phyloP scores from a whole-genome alignment of 1,140 invertebrate genomes.

The Cydia fagiglandana region DNA sequence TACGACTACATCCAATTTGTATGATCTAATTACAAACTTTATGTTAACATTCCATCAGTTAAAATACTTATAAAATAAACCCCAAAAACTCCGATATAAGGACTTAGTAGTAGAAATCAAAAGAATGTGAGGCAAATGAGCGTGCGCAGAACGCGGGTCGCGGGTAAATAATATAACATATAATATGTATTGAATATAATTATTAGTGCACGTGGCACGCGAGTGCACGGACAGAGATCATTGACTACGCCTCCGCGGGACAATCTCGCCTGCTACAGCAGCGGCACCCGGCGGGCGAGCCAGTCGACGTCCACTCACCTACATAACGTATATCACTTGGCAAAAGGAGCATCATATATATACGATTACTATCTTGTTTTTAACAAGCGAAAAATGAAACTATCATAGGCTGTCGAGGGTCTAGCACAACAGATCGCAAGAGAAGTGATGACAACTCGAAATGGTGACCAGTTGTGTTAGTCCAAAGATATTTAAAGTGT shows the following conservation, averaged over 20 bases:
- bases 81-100: conserved; percentile 54
- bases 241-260: conserved; percentile 42
- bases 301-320: neutral
- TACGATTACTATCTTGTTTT: neutral
- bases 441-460: neutral
- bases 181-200: conserved; percentile 4
- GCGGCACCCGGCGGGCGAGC: neutral
- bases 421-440: neutral
- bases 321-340: neutral
- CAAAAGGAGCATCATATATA: neutral
- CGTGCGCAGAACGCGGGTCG: conserved; percentile 13
- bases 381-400: neutral
- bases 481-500: neutral
- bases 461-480: neutral
- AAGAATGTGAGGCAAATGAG: conserved; percentile 27
- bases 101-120: conserved; percentile 42
- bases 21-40: conserved; percentile 44
- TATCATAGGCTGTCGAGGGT: neutral
- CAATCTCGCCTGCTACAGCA: conserved; percentile 36
- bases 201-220: conserved; percentile 33
- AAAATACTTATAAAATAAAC: conserved; percentile 60
- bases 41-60: conserved; percentile 63
- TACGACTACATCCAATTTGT: conserved; percentile 38
- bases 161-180: conserved; percentile 5
- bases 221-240: conserved; percentile 50